These are phyloP conservation scores for Coregonus clupeaformis DNA, from an alignment of 2,113 vertebrate species.

Conservation along the genomic window DNA sequence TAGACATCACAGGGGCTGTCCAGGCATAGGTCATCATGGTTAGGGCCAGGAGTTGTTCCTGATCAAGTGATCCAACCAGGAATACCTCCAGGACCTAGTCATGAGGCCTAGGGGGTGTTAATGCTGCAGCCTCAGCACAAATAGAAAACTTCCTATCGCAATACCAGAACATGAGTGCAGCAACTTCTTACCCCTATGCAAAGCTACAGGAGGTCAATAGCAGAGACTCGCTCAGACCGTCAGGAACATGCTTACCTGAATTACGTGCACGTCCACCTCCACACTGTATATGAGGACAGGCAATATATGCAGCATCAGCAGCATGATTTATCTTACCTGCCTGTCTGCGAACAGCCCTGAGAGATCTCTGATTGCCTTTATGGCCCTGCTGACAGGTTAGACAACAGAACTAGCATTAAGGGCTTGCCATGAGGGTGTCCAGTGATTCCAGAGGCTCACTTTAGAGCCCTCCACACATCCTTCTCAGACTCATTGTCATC, in stretches of 20 bases:
- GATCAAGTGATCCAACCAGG: too few species aligned
- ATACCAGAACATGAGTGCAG: too few species aligned
- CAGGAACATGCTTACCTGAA: conserved; percentile 30
- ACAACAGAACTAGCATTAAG: neutral
- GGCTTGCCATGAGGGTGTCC: neutral
- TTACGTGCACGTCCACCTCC: conserved; percentile 11
- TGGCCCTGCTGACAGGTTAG: neutral
- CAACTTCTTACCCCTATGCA: too few species aligned
- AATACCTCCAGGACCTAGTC: too few species aligned
- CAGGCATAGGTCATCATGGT: too few species aligned
- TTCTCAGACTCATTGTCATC: neutral
- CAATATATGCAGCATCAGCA: neutral
- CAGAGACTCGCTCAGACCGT: neutral
- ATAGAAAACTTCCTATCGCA: too few species aligned
- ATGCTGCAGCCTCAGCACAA: too few species aligned
- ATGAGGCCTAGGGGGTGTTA: too few species aligned
- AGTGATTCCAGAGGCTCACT: conserved; percentile 4
- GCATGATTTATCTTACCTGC: neutral
- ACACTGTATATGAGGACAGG: neutral
- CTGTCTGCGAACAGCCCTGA: conserved; percentile 17
- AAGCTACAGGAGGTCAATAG: too few species aligned
- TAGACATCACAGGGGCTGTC: too few species aligned
- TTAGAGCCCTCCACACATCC: neutral
- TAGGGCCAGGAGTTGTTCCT: too few species aligned
- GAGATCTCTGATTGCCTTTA: neutral